Base-by-base conservation (phyloP, 2,888 invertebrate species). In the Lepidonotus clava region DNA sequence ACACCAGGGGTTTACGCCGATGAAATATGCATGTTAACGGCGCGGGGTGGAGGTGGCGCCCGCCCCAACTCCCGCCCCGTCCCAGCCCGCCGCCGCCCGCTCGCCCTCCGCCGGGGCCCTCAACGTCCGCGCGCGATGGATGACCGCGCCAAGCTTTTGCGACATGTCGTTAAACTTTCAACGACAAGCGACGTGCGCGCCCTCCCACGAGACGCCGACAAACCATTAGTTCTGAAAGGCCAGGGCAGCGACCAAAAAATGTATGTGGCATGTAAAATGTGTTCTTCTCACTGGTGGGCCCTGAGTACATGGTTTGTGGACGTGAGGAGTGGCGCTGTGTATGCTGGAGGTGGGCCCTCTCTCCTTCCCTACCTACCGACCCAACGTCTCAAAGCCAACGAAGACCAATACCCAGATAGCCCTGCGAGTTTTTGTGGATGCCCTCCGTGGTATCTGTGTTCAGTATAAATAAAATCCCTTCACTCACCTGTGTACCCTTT, bases 151-250 rank as follows among this genome's bases (percentile, higher is more conserved):
- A 80, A 80, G 80, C 80, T 80, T 80, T 80, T 80, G 80, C 80
- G 80, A 80, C 80, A 80, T 46, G 80, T 80, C 80, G 80, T 80
- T 80, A 80, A 80, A 80, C 80, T 80, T 80, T 80, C 80, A 80
- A 80, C 80, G 80, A 80, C 80, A 46, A 80, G 80, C 80, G 80
- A 80, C 80, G 80, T 80, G 80, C 51, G 80, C 46, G 46, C 80
- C 51, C 80, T 46, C 80, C 34, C 80, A n/a, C 28, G 80, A 34
- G 80, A 80, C 80, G 21, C 41, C 11, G 80, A 28, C 51, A 71
- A 80, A 80, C 80, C 80, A 80, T 80, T 80, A 80, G 80, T 80
- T 80, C 28, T 18, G 36, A n/a, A 14, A 11, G 36, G 38, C 38
- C 38, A 11, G 34, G 71, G 71, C 36, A 38, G 21, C 36, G 34